phyloP scores from a whole-genome alignment of 2,888 invertebrate species.

The Salpingus planirostris region DNA sequence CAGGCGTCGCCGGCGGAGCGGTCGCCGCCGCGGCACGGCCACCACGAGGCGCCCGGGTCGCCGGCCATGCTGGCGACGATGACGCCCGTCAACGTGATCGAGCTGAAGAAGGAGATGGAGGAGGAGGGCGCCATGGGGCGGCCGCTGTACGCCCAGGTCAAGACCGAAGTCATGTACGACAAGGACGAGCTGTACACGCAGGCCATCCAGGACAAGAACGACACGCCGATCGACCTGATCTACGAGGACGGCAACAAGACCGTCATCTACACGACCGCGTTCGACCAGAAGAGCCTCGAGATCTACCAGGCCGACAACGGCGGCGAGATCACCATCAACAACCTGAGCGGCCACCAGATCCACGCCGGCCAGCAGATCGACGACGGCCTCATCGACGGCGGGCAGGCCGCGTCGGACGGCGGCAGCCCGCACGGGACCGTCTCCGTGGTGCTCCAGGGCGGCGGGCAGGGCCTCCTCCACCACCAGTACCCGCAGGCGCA shows the following conservation, averaged over 20 bases:
- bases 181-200: constrained; percentile 43
- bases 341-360: constrained; percentile 40
- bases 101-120: constrained; percentile 58
- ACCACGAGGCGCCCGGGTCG: constrained; percentile 53
- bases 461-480: constrained; percentile 43
- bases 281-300: constrained; percentile 72
- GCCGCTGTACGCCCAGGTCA: constrained; percentile 49
- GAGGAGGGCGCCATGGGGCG: constrained; percentile 53
- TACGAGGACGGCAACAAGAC: constrained; percentile 80
- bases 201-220: constrained; percentile 50
- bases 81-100: constrained; percentile 79
- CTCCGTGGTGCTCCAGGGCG: constrained; percentile 45
- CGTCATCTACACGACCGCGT: constrained; percentile 71
- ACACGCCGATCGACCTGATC: constrained; percentile 70
- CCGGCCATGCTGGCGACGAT: constrained; percentile 76
- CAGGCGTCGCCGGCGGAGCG: constrained; percentile 45
- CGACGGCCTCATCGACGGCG: constrained; percentile 47
- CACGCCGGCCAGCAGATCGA: constrained; percentile 41
- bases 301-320: constrained; percentile 60
- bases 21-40: constrained; percentile 36
- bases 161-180: constrained; percentile 45
- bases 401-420: constrained; percentile 40
- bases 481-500: constrained; percentile 46
- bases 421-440: constrained; percentile 39
- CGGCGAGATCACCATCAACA: constrained; percentile 40